phyloP scores from a whole-genome alignment of 2,888 invertebrate species.

The Blera fallax region DNA sequence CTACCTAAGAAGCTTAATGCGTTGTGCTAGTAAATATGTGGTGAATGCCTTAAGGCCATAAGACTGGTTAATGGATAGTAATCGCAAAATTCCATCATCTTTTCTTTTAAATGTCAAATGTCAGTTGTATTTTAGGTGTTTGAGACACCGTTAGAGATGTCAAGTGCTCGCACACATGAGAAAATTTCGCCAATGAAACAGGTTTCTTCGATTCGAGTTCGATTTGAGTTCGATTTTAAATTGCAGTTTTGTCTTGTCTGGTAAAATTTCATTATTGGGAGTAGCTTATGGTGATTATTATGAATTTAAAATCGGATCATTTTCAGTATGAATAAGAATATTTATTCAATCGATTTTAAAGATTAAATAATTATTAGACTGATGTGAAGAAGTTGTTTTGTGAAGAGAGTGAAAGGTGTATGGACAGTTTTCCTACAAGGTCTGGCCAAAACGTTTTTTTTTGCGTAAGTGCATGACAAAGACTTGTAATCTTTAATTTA shows the following conservation, averaged over 20 bases:
- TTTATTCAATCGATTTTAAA: not conserved
- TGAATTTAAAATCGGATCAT: not conserved
- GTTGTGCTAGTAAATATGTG: not conserved
- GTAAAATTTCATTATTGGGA: not conserved
- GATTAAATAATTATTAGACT: not conserved
- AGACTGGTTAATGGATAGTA: conserved; percentile 3
- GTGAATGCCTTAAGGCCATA: conserved; percentile 6
- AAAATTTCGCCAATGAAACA: not conserved
- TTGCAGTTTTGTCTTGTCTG: conserved; percentile 1
- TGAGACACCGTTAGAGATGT: conserved; percentile 49
- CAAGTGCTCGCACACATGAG: not conserved
- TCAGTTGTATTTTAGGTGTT: conserved; percentile 39
- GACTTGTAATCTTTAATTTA: too few species aligned
- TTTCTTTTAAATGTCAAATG: conserved; percentile 43
- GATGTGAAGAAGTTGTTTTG: not conserved
- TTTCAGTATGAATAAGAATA: too few species aligned
- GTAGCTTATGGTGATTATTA: not conserved
- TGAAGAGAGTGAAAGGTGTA: not conserved
- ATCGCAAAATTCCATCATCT: conserved; percentile 27
- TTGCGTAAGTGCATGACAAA: too few species aligned
- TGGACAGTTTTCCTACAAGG: not conserved
- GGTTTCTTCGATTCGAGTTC: conserved; percentile 17
- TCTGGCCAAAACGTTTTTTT: too few species aligned
- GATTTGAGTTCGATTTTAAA: not conserved
- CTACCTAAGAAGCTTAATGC: not conserved